Percentiles rank a stretch among this genome's conserved stretches.
These are phyloP conservation scores for Leptinotarsa juncta DNA, from an alignment of 2,888 invertebrate species.

Conservation along the genomic window DNA sequence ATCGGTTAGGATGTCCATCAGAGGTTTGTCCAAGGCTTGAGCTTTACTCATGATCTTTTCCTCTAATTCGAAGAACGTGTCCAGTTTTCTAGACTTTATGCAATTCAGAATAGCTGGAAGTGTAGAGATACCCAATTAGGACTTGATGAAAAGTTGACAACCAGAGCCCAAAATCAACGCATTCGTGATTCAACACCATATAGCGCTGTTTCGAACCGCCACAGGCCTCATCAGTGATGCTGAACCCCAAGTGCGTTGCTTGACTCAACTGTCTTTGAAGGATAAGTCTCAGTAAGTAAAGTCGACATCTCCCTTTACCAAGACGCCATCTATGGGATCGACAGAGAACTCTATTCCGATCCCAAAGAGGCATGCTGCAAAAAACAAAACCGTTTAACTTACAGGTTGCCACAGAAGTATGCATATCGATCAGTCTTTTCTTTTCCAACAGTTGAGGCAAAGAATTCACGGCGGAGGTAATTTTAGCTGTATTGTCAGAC, in stretches of 20 bases:
- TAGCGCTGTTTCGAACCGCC: too few relatives aligned
- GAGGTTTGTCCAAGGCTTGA: conserved; percentile 76
- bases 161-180: too few relatives aligned
- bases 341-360: neutral
- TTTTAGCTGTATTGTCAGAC: conserved; percentile 90
- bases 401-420: conserved; percentile 97
- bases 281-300: too few relatives aligned
- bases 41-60: conserved; percentile 96
- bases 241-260: too few relatives aligned
- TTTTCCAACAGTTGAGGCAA: conserved; percentile 96
- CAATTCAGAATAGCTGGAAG: conserved; percentile 78
- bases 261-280: too few relatives aligned
- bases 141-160: too few relatives aligned
- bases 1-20: conserved; percentile 90
- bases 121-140: too few relatives aligned
- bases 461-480: conserved; percentile 95
- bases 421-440: conserved; percentile 98
- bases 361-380: neutral
- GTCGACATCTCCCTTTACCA: too few relatives aligned
- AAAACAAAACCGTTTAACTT: conserved; percentile 9
- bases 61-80: conserved; percentile 97
- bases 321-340: neutral
- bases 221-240: too few relatives aligned
- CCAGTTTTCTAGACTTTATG: conserved; percentile 90
- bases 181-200: too few relatives aligned